Evolutionary conservation across 2,113 vertebrate genomes (phyloP), one percentile per base, ranked within the genome.

Genomic region (Dendropsophus ebraccatus): DNA sequence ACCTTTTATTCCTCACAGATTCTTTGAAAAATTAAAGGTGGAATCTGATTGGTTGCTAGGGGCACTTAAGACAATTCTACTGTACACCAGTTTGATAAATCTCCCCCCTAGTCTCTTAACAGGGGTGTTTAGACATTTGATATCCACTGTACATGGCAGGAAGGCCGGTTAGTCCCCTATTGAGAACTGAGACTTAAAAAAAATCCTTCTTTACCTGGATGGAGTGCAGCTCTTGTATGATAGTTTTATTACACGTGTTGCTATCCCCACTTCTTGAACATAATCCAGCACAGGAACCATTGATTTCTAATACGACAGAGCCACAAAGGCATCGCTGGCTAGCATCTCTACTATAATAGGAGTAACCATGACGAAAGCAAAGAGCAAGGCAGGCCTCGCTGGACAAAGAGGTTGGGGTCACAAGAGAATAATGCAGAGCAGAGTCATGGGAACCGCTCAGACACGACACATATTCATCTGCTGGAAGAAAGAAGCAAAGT

Each of bases 391-490:
- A 88, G 52, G 76, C 84, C 16, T 30, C 30, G 16, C 2, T 16
- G 12, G 49, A 69, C 16, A 81, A 54, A 1, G 45, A 2, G n/a
- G 8, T n/a, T 1, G 81, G 82, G 4, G 78, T 28, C 25, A 88
- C 37, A n/a, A 37, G 13, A 1, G 84, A 78, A 47, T 87, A 87
- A 35, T 72, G 76, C 5, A 88, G 32, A 1, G 84, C 72, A 23
- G 50, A 23, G 79, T 87, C 84, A 28, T 13, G 25, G 28, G 56
- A 45, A 11, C 80, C 81, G 23, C 54, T 30, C 30, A 87, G 49
- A 87, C 77, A 89, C 12, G 87, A 89, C 13, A 88, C 75, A 77
- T 79, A 88, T 30, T 49, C 45, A 52, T 25, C 72, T 11, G 84
- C 87, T 88, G 80, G 16, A 58, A 81, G n/a, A 23, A 58, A 83